These are phyloP conservation scores for Oscheius sp. DNA, from an alignment of 2,888 invertebrate genomes.

Conservation along the genomic window DNA sequence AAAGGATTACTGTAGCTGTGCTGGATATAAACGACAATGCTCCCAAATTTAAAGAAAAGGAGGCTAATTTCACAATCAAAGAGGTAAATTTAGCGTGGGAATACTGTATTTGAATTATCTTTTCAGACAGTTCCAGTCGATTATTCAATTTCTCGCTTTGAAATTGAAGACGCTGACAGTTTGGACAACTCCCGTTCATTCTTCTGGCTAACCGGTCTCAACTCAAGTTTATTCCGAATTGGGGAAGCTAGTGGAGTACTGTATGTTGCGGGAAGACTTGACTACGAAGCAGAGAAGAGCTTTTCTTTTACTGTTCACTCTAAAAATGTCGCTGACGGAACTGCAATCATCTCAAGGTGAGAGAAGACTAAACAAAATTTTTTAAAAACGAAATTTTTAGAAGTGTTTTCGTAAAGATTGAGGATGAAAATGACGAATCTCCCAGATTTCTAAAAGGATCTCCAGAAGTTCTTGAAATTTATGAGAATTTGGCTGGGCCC, in stretches of 20 bases:
- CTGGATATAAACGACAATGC: slow-evolving; percentile 27
- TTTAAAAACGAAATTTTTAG: too few relatives aligned
- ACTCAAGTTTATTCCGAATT: background rate
- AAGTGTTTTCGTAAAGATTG: slow-evolving; percentile 38
- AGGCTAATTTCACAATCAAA: background rate
- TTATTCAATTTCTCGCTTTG: background rate
- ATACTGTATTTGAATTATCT: background rate
- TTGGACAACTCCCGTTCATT: slow-evolving; percentile 18
- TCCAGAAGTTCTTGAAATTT: slow-evolving; percentile 38
- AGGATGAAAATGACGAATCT: slow-evolving; percentile 56
- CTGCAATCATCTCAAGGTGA: background rate
- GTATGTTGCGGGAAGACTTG: slow-evolving; percentile 25
- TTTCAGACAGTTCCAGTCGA: slow-evolving; percentile 7
- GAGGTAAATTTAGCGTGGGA: background rate
- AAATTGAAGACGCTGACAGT: background rate
- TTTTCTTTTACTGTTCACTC: slow-evolving; percentile 18
- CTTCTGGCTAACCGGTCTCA: background rate
- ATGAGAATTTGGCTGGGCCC: slow-evolving; percentile 34
- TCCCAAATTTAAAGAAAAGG: slow-evolving; percentile 9
- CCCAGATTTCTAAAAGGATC: slow-evolving; percentile 54
- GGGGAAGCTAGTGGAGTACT: slow-evolving; percentile 13
- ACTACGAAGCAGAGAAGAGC: slow-evolving; percentile 33
- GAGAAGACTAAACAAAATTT: background rate
- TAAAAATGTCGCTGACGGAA: slow-evolving; percentile 16
- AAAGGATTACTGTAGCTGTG: slow-evolving; percentile 2